These are phyloP conservation scores for Huso huso DNA, from an alignment of 2,797 vertebrate genomes.

Conservation along the genomic window DNA sequence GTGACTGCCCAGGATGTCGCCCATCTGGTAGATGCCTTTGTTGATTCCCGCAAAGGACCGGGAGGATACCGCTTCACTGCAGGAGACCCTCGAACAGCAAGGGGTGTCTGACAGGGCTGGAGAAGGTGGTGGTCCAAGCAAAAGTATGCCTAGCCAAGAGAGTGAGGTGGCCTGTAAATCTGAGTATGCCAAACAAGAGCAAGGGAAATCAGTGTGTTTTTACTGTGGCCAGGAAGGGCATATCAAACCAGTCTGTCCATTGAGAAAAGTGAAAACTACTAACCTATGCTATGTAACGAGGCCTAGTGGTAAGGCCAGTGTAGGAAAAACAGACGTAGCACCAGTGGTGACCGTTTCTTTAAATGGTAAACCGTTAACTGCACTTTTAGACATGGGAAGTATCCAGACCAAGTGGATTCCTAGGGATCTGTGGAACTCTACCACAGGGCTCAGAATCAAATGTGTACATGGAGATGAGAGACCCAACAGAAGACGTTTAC, in stretches of 20 bases:
- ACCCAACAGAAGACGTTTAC: constrained; percentile 8
- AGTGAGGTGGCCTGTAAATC: not conserved
- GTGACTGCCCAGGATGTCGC: constrained; percentile 14
- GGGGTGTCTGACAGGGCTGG: constrained; percentile 16
- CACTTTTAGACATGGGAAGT: constrained; percentile 13
- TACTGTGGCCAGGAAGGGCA: constrained; percentile 19
- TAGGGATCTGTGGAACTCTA: not conserved
- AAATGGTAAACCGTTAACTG: constrained; percentile 5
- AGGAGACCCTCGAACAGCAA: not conserved
- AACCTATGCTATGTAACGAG: not conserved
- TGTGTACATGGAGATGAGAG: constrained; percentile 19
- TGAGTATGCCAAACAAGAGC: not conserved
- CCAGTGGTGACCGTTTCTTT: too few species aligned
- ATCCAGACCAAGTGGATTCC: constrained; percentile 13
- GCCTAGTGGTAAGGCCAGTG: not conserved
- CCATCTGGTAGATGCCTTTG: constrained; percentile 11
- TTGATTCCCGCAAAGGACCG: not conserved
- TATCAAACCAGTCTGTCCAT: constrained; percentile 8
- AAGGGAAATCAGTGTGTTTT: constrained; percentile 14
- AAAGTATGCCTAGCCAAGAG: not conserved
- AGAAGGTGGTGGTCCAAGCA: not conserved
- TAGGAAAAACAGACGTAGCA: too few species aligned
- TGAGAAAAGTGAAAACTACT: constrained; percentile 6
- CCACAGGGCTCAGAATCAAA: constrained; percentile 6
- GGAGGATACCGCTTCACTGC: not conserved